Base-by-base conservation (phyloP, 2,888 invertebrate genomes). In the Parnassius orleans region DNA sequence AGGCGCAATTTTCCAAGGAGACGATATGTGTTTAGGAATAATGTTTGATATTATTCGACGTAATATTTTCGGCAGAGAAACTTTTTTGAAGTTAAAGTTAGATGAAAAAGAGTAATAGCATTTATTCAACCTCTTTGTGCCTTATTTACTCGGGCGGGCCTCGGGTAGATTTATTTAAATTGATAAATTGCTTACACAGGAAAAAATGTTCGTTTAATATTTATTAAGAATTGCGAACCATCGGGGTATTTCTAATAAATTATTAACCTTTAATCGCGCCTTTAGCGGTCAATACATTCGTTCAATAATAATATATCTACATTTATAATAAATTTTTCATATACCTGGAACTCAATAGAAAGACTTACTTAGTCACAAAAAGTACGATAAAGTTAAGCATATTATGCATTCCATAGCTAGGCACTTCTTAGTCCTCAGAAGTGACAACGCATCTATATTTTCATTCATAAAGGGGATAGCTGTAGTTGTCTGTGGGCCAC, bases 81-180 rank as follows among this genome's bases (percentile, higher is more conserved):
- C 44, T 52, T 46, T 61, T 54, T 55, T 50, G 48, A 51, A 19
- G 15, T 58, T 10, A 2, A 56, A 57, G 62, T 62, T 53, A 62
- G 53, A 62, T 57, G 54, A 55, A 33, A 51, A 19, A 33, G 14
- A 47, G 53, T 62, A 54, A 62, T 42, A 54, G 58, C 51, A 58
- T 63, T 63, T 58, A 58, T 55, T 51, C 46, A 15, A 52, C 56
- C 51, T 46, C 57, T 53, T 53, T 54, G 42, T 44, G 43, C 44
- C 43, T 50, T 64, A 64, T 47, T 57, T 57, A 57, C 57, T 53
- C 44, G 19, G 50, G 57, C 54, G 50, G 46, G 53, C 63, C 53
- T 33, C 59, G 58, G 58, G 61, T 54, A 57, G 60, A 48, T 67
- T 68, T 68, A 68, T 67, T 69, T 66, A 66, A 61, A 61, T 61